Evolutionary conservation across 2,797 vertebrate genomes (phyloP), one percentile per base, ranked within the genome.

Genomic region (Poeciliopsis presidionis): DNA sequence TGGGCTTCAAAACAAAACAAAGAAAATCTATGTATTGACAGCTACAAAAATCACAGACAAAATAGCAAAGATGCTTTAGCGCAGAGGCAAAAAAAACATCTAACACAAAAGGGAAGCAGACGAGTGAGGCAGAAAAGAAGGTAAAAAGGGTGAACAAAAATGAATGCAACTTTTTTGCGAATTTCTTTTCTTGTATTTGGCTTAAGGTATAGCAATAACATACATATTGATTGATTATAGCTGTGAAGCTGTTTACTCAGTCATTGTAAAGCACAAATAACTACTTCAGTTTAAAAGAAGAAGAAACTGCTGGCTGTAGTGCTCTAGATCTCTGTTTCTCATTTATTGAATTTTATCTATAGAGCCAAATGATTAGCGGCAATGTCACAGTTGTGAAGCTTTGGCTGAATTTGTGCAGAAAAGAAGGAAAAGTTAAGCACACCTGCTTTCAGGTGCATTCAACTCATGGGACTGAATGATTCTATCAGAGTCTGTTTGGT

Each of bases 401-500:
- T 45, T 43, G 51, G 57, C 61, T 47, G 43, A 47, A 36, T n/a
- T n/a, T 51, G 45, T 25, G 57, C 22, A 36, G 28, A 55, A 18
- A 33, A 59, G 20, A 51, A 75, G 18, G 33, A 22, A 46, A 71
- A 67, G 12, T 33, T 45, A 76, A 46, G 57, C 41, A 14, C 75
- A 73, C 11, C 61, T 36, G 71, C 76, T 83, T 85, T 90, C 82
- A 69, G 85, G 33, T 3, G 39, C 33, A 57, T 73, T 51, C 39
- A 45, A 59, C 67, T 78, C 39, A 49, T 30, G 30, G n/a, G 22
- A 61, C 72, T 74, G 72, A 8, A 43, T 0, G 76, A 87, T 81
- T 73, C 77, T 77, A 87, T 90, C 82, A 12, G 22, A 46, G 46
- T 85, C 76, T 73, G 81, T 85, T 89, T 74, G 82, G 80, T 89